phyloP scores from a whole-genome alignment of 2,888 invertebrate species.

The Cataglyphis cursor region DNA sequence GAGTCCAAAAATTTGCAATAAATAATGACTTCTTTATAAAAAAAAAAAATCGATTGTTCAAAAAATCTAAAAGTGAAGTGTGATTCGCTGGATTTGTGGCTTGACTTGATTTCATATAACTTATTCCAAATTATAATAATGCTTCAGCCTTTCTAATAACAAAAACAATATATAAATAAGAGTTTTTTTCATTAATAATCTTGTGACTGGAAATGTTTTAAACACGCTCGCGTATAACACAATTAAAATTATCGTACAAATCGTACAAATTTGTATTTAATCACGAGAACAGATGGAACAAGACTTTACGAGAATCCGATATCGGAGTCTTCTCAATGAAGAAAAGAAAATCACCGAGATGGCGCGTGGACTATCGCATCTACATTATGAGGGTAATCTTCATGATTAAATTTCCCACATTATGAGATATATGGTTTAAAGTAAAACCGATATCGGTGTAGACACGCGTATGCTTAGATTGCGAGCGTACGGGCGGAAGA shows the following conservation, averaged over 20 bases:
- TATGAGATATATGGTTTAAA: constrained; percentile 51
- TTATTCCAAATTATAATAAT: background rate
- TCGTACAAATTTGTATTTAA: constrained; percentile 35
- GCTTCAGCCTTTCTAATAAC: background rate
- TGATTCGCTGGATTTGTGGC: background rate
- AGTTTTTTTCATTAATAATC: background rate
- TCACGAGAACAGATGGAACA: constrained; percentile 11
- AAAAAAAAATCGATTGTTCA: background rate
- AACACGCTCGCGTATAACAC: background rate
- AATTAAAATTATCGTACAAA: background rate
- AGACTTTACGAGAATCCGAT: constrained; percentile 61
- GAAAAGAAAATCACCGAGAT: constrained; percentile 24
- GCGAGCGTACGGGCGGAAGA: background rate
- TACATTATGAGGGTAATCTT: constrained; percentile 47
- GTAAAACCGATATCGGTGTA: constrained; percentile 40
- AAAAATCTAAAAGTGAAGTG: background rate
- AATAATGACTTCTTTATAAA: background rate
- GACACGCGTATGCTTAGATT: constrained; percentile 13
- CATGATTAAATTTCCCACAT: constrained; percentile 69
- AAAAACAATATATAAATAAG: background rate
- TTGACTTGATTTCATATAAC: background rate
- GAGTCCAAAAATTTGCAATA: background rate
- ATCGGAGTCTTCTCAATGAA: background rate
- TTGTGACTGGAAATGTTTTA: background rate
- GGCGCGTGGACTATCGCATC: background rate